Base-by-base conservation (phyloP, 2,888 invertebrate species). In the Aphodius granarius region DNA sequence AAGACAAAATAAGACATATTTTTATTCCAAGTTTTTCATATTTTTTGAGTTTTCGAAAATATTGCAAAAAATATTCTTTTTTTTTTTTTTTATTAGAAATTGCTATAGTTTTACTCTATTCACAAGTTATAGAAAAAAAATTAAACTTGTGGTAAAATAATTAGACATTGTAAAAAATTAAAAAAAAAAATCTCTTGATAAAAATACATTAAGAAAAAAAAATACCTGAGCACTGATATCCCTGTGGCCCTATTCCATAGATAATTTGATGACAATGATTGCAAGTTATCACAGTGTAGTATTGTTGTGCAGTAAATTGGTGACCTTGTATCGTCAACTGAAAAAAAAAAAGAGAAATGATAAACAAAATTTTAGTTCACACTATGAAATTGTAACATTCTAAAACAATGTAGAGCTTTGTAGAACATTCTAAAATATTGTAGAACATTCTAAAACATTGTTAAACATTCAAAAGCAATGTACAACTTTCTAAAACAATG, bases 241-340 rank as follows among this genome's bases (percentile, higher is more conserved):
- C 98, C 88, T 99, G 98, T 80, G 97, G 97, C 83, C 97, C 97
- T 77, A 99, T 94, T 72, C 99, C 99, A 91, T 96, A 96, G 82
- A 99, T 94, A 80, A 96, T 94, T 85, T 93, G 91, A 84, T 95
- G 94, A 89, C 99, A 99, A 88, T 95, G 94, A 89, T 96, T 95
- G 88, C 99, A 99, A 88, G 94, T 93, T 80, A 95, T 96, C 84
- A 96, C 95, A 80, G 94, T 94, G 85, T 93, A 94, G 89, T 97
- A 94, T 88, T 96, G 95, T 85, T 95, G 94, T 82, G 95, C 93
- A 83, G 93, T 92, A 85, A 98, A 93, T 87, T 96, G 94, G 89
- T 99, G 99, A 23, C 97, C 97, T 84, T 94, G 93, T 72, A 94
- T 91, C 81, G 92, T 92, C 87, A 94, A 90, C 93, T 94, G 88